phyloP scores from a whole-genome alignment of 2,888 invertebrate species.

The Tillus elongatus region DNA sequence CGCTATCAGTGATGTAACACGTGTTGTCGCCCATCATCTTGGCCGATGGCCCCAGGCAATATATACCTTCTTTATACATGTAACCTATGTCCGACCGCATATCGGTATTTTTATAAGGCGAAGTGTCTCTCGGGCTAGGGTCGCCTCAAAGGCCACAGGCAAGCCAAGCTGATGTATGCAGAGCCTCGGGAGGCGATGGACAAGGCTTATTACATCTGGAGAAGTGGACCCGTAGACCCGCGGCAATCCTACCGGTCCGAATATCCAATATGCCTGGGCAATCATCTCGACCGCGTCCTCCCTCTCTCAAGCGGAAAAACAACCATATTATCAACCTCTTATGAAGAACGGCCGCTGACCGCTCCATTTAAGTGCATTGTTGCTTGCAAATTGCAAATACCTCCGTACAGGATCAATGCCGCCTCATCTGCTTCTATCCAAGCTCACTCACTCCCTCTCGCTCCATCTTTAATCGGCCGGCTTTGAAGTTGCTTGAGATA shows the following conservation, averaged over 20 bases:
- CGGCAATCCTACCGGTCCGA: constrained; percentile 34
- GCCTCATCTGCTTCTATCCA: too few relatives aligned
- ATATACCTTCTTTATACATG: too few relatives aligned
- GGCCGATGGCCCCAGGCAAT: too few relatives aligned
- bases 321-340: constrained; percentile 38
- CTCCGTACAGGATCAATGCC: too few relatives aligned
- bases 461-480: too few relatives aligned
- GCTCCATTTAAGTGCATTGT: constrained; percentile 34
- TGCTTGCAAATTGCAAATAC: constrained; percentile 27
- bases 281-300: constrained; percentile 37
- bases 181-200: constrained; percentile 23
- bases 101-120: constrained; percentile 37
- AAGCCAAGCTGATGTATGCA: too few relatives aligned
- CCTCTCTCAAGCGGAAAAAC: constrained; percentile 37
- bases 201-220: constrained; percentile 38
- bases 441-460: too few relatives aligned
- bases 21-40: too few relatives aligned
- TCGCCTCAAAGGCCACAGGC: constrained; percentile 30
- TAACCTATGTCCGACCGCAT: constrained; percentile 17
- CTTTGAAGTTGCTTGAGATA: too few relatives aligned
- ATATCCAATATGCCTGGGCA: constrained; percentile 39
- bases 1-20: too few relatives aligned
- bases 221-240: constrained; percentile 30
- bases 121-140: constrained; percentile 27
- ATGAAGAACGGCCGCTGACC: constrained; percentile 31